These are phyloP conservation scores for Drymodes brunneopygia DNA, from an alignment of 2,113 vertebrate genomes.

Conservation along the genomic window DNA sequence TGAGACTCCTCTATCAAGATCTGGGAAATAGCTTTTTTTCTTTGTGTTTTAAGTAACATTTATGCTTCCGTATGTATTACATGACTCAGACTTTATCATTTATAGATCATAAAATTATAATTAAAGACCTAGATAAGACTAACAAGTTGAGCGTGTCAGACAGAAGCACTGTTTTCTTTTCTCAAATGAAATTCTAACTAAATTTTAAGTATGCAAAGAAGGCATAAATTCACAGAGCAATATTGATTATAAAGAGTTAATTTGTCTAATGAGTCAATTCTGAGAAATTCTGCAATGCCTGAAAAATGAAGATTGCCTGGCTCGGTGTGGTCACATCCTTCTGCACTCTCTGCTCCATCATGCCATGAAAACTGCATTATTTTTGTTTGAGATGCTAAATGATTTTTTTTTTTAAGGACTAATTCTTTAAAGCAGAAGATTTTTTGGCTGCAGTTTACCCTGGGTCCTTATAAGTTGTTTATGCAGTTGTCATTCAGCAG, in stretches of 20 bases:
- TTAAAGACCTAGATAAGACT: background rate
- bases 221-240: background rate
- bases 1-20: background rate
- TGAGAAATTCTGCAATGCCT: background rate
- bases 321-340: background rate
- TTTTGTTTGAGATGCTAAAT: background rate
- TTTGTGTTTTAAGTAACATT: background rate
- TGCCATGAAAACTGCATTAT: background rate
- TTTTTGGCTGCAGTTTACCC: background rate
- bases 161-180: background rate
- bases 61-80: background rate
- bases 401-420: background rate
- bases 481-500: background rate
- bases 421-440: background rate
- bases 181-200: background rate
- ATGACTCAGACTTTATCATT: background rate
- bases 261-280: background rate
- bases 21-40: background rate
- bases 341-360: background rate
- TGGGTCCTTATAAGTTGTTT: background rate
- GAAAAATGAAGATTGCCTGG: background rate
- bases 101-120: constrained; percentile 3
- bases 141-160: background rate
- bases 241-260: background rate
- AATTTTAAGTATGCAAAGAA: background rate